Evolutionary conservation across 2,888 invertebrate species (phyloP).

Genomic region (Eupithecia insigniata): DNA sequence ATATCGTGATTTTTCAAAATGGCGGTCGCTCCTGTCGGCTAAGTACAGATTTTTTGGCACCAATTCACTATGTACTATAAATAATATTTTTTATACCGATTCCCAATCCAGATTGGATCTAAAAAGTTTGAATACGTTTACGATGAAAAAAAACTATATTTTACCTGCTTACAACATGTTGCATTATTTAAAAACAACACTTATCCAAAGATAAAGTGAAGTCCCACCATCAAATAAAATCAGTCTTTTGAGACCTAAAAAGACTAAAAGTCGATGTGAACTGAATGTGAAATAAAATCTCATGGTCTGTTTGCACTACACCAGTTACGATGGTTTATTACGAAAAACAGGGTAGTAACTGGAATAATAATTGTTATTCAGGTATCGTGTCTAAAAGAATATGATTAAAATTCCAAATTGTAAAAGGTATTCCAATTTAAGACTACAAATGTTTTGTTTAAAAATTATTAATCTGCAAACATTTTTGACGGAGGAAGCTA

Average conservation of each 20-base stretch:
- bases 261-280: neutral
- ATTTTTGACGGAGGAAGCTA: constrained; percentile 1
- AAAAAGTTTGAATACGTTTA: neutral
- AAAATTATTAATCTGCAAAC: neutral
- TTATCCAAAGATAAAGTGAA: neutral
- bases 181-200: constrained; percentile 17
- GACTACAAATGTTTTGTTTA: neutral
- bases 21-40: neutral
- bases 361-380: neutral
- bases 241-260: constrained; percentile 10
- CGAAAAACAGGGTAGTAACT: neutral
- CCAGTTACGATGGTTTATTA: constrained; percentile 10
- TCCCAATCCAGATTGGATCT: neutral
- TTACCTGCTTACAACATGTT: constrained; percentile 12
- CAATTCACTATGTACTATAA: neutral
- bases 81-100: neutral
- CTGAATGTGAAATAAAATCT: constrained; percentile 4
- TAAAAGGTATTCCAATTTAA: constrained; percentile 15
- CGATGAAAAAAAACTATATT: neutral
- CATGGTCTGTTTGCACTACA: constrained; percentile 18
- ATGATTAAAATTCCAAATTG: constrained; percentile 7
- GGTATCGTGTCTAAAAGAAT: neutral
- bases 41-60: neutral
- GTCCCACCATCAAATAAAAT: constrained; percentile 21
- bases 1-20: neutral